Conservation (phyloP, 2,888 invertebrate genomes). For the Aplocera efformata region DNA sequence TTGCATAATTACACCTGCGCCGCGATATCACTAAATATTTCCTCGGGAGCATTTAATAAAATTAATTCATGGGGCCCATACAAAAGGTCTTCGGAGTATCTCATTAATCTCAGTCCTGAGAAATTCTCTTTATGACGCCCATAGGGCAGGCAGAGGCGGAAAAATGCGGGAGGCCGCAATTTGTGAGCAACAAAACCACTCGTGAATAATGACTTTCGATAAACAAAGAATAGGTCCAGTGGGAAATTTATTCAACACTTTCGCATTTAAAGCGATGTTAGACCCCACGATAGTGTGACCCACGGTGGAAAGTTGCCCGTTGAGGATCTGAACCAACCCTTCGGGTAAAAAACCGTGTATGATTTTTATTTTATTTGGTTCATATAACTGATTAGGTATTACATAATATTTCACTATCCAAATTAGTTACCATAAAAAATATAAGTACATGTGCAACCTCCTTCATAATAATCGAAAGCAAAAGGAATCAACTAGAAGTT, state of each 20-base stretch:
- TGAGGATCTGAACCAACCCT: too few species aligned
- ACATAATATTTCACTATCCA: too few species aligned
- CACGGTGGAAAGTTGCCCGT: too few species aligned
- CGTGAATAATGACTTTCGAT: conserved; percentile 29
- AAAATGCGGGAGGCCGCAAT: conserved; percentile 39
- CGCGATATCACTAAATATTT: conserved; percentile 25
- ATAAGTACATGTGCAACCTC: too few species aligned
- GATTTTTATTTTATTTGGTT: too few species aligned
- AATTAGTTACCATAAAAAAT: too few species aligned
- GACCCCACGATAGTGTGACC: too few species aligned
- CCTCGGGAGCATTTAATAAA: conserved; percentile 30
- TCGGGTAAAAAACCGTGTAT: too few species aligned
- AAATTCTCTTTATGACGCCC: conserved; percentile 45
- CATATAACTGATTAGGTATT: too few species aligned
- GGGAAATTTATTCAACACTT: conserved; percentile 27
- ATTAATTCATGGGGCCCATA: conserved; percentile 43
- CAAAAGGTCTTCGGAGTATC: conserved; percentile 39
- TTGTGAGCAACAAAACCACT: conserved; percentile 31
- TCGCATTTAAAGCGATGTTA: conserved; percentile 9
- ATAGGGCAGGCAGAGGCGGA: conserved; percentile 34
- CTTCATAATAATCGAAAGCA: too few species aligned
- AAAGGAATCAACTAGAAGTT: too few species aligned
- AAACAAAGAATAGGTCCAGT: conserved; percentile 28
- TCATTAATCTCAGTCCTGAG: conserved; percentile 46
- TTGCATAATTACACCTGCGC: conserved; percentile 26